Conservation (phyloP, 92 coral and sea anemone genomes). For the Palythoa heliodiscus region DNA sequence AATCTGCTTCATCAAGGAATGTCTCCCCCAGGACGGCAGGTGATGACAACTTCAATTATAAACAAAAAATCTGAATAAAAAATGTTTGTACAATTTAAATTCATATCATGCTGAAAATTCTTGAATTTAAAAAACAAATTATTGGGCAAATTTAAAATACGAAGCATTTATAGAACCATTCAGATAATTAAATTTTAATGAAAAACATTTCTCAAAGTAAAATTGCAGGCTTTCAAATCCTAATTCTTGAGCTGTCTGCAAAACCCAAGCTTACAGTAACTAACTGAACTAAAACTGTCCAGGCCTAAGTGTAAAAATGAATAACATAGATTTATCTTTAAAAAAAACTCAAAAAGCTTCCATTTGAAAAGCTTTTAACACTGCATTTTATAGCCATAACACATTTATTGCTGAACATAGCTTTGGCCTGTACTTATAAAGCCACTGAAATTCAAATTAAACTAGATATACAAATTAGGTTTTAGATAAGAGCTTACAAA, state of each 20-base stretch:
- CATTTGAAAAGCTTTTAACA: slow-evolving; percentile 2
- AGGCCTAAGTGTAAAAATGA: not conserved
- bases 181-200: slow-evolving; percentile 19
- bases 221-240: slow-evolving; percentile 14
- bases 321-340: not conserved
- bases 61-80: slow-evolving; percentile 23
- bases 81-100: slow-evolving; percentile 23
- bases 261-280: not conserved
- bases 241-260: not conserved
- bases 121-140: slow-evolving; percentile 32
- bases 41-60: not conserved
- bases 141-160: slow-evolving; percentile 5
- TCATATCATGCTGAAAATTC: slow-evolving; percentile 23
- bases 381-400: not conserved
- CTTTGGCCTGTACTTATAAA: not conserved
- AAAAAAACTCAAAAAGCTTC: not conserved
- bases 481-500: not conserved
- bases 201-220: slow-evolving; percentile 10
- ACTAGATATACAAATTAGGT: not conserved
- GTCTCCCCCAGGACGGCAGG: slow-evolving; percentile 12
- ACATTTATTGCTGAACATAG: not conserved
- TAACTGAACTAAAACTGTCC: not conserved
- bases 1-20: not conserved
- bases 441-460: slow-evolving; percentile 24
- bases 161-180: slow-evolving; percentile 28